Evolutionary conservation across 2,888 invertebrate genomes (phyloP), one percentile per base, ranked within the genome.

Genomic region (Pyrrhosoma nymphula): DNA sequence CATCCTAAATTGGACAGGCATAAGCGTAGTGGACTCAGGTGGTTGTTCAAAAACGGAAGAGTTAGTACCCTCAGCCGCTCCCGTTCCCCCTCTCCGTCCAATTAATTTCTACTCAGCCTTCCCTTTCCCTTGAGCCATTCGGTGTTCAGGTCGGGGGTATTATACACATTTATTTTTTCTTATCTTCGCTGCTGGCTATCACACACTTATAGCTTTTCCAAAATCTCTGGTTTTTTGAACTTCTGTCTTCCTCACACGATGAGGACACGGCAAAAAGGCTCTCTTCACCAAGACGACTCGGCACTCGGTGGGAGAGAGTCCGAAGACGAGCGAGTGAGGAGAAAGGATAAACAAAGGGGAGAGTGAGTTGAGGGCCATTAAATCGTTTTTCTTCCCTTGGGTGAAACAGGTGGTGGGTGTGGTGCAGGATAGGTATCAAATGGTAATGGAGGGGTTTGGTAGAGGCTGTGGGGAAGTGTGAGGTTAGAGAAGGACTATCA

Each of bases 321-420:
- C 23, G 69, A 69, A 16, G 14, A 35, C 0, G 30, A 30, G 3
- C 16, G 35, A 35, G 18, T 6, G 82, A 82, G 35, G 35, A 35
- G 82, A 16, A 35, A 82, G 35, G 35, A 23, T 39, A 93, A 75
- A 69, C 93, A 93, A 93, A 93, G 56, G 89, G 14, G 60, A 8
- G 60, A 18, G 20, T 60, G 60, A 18, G 20, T 60, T 56, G 89
- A 75, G 47, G 69, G 93, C 93, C 47, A 47, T 93, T n/a, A 93
- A 93, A 93, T 93, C 93, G 75, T 63, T 69, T 69, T n/a, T 93
- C 69, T 47, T 82, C 82, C 82, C 30, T 14, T 10, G 69, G 35
- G n/a, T 35, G 47, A n/a, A 47, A 93, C 16, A 26, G 90, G 20
- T 63, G 60, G 60, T 6, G 93, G n/a, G 2, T 20, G n/a, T 26